Percentiles rank a stretch among this genome's conserved stretches.
Conservation (phyloP, 2,888 invertebrate genomes). For the Mythimna albipuncta region DNA sequence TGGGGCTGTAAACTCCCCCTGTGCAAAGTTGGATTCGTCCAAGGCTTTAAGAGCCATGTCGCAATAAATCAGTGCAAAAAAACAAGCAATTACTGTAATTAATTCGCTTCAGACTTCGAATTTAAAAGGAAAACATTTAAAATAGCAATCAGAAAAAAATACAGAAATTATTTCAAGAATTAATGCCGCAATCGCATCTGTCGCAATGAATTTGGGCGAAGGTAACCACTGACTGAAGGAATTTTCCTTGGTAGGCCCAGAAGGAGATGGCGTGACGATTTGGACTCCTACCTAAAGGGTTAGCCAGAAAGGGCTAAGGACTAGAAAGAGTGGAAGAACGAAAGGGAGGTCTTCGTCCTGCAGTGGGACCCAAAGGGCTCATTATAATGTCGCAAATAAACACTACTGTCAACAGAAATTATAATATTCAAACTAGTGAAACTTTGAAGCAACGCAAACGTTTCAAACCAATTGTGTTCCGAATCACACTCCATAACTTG, state of each 20-base stretch:
- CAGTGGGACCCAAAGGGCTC: too few species aligned
- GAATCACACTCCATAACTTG: constrained; percentile 50
- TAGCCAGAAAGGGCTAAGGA: too few species aligned
- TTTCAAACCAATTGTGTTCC: constrained; percentile 43
- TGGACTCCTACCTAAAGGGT: too few species aligned
- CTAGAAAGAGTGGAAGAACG: too few species aligned
- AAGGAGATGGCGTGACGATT: too few species aligned
- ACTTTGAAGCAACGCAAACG: constrained; percentile 30
- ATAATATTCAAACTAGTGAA: constrained; percentile 34
- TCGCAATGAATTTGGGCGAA: too few species aligned
- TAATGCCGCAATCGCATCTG: not conserved
- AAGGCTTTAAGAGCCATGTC: constrained; percentile 23
- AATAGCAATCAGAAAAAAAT: not conserved
- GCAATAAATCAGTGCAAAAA: constrained; percentile 42
- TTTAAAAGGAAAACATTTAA: constrained; percentile 28
- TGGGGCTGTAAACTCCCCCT: constrained; percentile 42
- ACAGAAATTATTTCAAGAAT: constrained; percentile 2
- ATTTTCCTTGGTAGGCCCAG: too few species aligned
- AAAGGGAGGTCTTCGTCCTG: too few species aligned
- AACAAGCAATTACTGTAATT: constrained; percentile 33
- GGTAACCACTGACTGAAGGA: too few species aligned
- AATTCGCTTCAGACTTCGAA: constrained; percentile 13
- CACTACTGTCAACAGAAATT: constrained; percentile 28
- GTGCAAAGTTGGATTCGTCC: constrained; percentile 33
- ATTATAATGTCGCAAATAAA: constrained; percentile 8